Conservation (phyloP, 2,797 vertebrate species). For the Acanthornis magna region DNA sequence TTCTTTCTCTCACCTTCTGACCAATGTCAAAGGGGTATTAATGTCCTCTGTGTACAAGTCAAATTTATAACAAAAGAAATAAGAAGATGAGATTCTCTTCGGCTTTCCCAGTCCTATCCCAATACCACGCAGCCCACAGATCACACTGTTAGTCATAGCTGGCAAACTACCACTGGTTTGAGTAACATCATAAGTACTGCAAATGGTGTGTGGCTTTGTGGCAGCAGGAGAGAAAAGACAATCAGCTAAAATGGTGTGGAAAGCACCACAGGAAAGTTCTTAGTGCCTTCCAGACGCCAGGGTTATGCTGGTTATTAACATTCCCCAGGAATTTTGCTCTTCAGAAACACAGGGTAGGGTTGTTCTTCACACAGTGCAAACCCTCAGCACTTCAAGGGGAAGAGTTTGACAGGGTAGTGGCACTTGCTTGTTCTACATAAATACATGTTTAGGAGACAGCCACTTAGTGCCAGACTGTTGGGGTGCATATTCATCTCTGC, state of each 20-base stretch:
- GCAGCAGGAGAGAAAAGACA: background rate
- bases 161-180: background rate
- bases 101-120: background rate
- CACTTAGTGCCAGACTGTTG: background rate
- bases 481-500: background rate
- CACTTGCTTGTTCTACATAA: background rate
- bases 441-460: background rate
- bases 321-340: background rate
- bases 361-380: background rate
- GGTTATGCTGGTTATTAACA: background rate
- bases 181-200: background rate
- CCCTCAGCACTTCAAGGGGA: background rate
- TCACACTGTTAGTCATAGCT: background rate
- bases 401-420: background rate
- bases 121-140: background rate
- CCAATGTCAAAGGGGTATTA: background rate
- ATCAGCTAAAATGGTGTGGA: background rate
- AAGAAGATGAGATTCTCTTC: background rate
- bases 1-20: background rate
- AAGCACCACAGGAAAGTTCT: background rate
- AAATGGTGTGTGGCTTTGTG: conserved; percentile 28
- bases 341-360: background rate
- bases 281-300: background rate
- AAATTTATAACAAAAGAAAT: background rate
- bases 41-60: background rate